Conservation (phyloP, 1,140 invertebrate genomes). For the Rhyacophila brunnea region DNA sequence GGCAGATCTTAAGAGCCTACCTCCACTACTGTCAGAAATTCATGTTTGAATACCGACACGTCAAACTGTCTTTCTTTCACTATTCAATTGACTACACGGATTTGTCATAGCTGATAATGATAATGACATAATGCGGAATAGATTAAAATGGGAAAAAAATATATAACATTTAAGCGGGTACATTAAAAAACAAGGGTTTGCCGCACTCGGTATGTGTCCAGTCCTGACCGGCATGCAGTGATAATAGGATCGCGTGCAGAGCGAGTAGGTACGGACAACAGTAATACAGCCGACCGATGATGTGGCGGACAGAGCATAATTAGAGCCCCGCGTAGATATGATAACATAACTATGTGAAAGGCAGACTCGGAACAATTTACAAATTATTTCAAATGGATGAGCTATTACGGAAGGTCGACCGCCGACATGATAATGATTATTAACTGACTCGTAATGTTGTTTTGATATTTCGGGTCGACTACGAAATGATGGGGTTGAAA, state of each 20-base stretch:
- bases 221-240: slow-evolving; percentile 2
- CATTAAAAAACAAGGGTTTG: neutral
- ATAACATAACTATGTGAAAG: slow-evolving; percentile 15
- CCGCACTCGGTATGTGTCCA: neutral
- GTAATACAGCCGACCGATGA: neutral
- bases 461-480: neutral
- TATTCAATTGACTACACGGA: too few relatives aligned
- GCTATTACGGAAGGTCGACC: slow-evolving; percentile 11
- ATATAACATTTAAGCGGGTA: too few relatives aligned
- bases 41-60: too few relatives aligned
- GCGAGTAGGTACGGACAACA: neutral
- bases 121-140: too few relatives aligned
- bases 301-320: slow-evolving; percentile 29
- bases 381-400: slow-evolving; percentile 23
- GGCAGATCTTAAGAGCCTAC: too few relatives aligned
- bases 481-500: neutral
- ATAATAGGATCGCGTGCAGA: slow-evolving; percentile 15
- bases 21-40: too few relatives aligned
- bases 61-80: too few relatives aligned
- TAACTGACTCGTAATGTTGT: neutral
- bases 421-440: neutral
- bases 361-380: slow-evolving; percentile 19
- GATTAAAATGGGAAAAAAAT: too few relatives aligned
- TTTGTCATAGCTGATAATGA: too few relatives aligned
- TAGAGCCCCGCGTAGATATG: slow-evolving; percentile 26